Evolutionary conservation across 2,797 vertebrate species (phyloP), one percentile per base, ranked within the genome.

Genomic region (Rhinoraja longicauda): DNA sequence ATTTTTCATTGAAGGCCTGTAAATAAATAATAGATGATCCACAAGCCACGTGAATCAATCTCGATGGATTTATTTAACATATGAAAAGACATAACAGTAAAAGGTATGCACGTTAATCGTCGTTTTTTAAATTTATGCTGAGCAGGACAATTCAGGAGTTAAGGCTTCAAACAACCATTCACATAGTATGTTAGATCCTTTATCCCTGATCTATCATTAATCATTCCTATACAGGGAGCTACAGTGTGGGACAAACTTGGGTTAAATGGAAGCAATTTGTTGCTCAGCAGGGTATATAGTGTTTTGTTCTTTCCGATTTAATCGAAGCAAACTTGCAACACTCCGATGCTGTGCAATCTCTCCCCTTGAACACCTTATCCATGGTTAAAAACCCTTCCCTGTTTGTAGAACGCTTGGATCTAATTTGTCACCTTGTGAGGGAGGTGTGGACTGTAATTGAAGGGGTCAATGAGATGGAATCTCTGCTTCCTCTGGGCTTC

Each of bases 361-460:
- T 57, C 94, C 93, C 93, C 94, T 94, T 93, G 53, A 93, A 53
- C 57, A 81, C 76, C 9, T 17, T 93, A 96, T 95, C 96, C 96
- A 96, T 94, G 95, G 95, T 95, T 53, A 4, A 96, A 95, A 96
- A 96, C 95, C 96, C 95, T 97, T 94, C 97, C 96, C 96, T 94
- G 96, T 96, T 95, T 90, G 94, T 95, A 96, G 95, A 95, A 95
- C 95, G 95, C 96, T 96, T 96, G 96, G 96, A 96, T 96, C 96
- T 97, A 97, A 97, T 97, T 97, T 95, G 96, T 96, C 97, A 97
- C 97, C 97, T 97, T 96, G 96, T 96, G 97, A 94, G 95, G 94
- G 95, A 95, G 93, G 93, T 59, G 57, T 94, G 95, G 93, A 95
- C 96, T 96, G 97, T 97, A 97, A 97, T 97, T 97, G 96, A 96